Evolutionary conservation across 2,888 invertebrate species (phyloP).

Genomic region (Hypena proboscidalis): DNA sequence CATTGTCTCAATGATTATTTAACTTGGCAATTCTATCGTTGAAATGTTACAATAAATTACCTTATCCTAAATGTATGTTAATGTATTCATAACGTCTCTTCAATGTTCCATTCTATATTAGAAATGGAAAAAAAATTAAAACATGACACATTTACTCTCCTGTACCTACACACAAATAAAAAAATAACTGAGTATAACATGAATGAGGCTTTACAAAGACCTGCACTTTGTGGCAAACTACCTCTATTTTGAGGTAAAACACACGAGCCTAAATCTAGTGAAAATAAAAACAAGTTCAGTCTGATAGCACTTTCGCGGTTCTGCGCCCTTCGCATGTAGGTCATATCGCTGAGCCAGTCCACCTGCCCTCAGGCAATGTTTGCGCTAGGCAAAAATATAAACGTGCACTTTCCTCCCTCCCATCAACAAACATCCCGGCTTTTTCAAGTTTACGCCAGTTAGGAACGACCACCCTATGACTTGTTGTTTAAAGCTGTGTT

Average conservation of each 20-base stretch:
- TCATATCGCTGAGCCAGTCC: conserved; percentile 30
- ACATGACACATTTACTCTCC: no score
- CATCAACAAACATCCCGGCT: conserved; percentile 22
- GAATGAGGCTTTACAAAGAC: background rate
- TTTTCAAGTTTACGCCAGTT: conserved; percentile 35
- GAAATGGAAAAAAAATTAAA: background rate
- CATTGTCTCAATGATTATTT: no score
- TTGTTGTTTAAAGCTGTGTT: conserved; percentile 43
- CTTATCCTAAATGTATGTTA: background rate
- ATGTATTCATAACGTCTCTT: background rate
- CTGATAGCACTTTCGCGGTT: conserved; percentile 34
- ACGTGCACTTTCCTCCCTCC: conserved; percentile 23
- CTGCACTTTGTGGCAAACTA: conserved; percentile 17
- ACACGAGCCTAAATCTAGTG: conserved; percentile 34
- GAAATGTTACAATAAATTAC: no score
- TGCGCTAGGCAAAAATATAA: conserved; percentile 33
- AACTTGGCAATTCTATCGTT: no score
- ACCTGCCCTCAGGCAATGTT: conserved; percentile 38
- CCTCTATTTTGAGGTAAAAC: conserved; percentile 18
- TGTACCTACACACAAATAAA: no score
- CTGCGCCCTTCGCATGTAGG: conserved; percentile 39
- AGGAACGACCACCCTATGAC: conserved; percentile 21
- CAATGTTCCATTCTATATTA: background rate
- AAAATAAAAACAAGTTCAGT: conserved; percentile 41
- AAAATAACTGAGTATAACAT: background rate